Evolutionary conservation across 2,888 invertebrate species (phyloP), one percentile per base, ranked within the genome.

Genomic region (Volucella inanis): DNA sequence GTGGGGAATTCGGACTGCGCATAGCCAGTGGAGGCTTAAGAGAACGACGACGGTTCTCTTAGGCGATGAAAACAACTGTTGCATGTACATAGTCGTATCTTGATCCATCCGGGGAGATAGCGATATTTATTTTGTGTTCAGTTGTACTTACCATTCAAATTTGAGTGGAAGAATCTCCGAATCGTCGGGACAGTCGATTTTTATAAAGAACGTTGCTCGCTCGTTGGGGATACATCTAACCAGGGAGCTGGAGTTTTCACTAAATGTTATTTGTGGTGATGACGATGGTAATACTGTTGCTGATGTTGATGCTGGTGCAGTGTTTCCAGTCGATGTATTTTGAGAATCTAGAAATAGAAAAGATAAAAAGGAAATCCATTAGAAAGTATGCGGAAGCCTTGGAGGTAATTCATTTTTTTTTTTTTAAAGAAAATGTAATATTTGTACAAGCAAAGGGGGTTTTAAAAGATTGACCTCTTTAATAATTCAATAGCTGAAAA

Each of bases 201-300:
- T 92, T 52, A 92, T 90, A 87, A 92, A 92, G 82, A 92, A 90
- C 71, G 91, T 92, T 52, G 92, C 92, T 80, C 92, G 89, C 87
- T 92, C 92, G 84, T 91, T 91, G 82, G 91, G 90, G 87, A 90
- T 88, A 88, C 92, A 92, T 82, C 91, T 89, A 77, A 92, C 89
- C 15, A 91, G 87, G 83, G 90, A 89, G 84, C 90, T 92, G 82
- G 92, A 92, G 88, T 92, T 92, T 77, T 92, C 92, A 87, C 90
- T 91, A 75, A 92, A 91, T 31, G 91, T 90, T 70, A 91, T 89
- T 79, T 89, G 89, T 54, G 89, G 89, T 62, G 76, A 50, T 57
- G 76, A 50, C 14, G 72, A 39, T 12, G 55, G 15, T 49, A 74
- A 50, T 76, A 49, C 10, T 67, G 54, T 18, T 55, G 71, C 41